Evolutionary conservation across 2,113 vertebrate species (phyloP).

Genomic region (Strigops habroptila): DNA sequence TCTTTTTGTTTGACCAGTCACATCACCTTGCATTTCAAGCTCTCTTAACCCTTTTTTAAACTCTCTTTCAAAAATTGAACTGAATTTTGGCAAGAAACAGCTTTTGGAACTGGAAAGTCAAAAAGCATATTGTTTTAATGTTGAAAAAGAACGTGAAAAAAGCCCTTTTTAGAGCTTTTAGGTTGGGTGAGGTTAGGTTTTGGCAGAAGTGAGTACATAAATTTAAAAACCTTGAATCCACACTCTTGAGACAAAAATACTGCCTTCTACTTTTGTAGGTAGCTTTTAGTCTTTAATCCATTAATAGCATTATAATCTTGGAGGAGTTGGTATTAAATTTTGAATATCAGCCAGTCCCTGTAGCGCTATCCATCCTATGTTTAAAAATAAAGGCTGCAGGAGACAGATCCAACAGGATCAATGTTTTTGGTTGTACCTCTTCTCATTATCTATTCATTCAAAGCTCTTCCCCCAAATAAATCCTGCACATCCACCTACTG

Average conservation of each 20-base stretch:
- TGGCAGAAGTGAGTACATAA: background rate
- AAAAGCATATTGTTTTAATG: background rate
- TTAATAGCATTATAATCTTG: background rate
- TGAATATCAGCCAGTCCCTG: background rate
- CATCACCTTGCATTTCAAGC: background rate
- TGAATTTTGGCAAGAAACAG: background rate
- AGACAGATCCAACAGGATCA: background rate
- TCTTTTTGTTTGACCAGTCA: background rate
- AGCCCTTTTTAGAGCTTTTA: background rate
- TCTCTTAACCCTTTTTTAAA: background rate
- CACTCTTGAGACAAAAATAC: background rate
- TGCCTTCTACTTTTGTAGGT: background rate
- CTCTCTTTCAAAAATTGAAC: background rate
- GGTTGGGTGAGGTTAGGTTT: accelerated
- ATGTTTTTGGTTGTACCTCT: background rate
- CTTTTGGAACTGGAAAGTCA: background rate
- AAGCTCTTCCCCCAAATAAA: background rate
- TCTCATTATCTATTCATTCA: background rate
- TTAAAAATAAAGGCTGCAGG: background rate
- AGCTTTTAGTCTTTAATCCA: background rate
- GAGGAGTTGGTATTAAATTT: background rate
- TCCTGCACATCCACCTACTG: background rate
- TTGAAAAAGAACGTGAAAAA: background rate
- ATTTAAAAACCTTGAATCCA: background rate
- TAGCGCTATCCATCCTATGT: background rate